Evolutionary conservation across 2,113 vertebrate species (phyloP).

Genomic region (Hylia prasina): DNA sequence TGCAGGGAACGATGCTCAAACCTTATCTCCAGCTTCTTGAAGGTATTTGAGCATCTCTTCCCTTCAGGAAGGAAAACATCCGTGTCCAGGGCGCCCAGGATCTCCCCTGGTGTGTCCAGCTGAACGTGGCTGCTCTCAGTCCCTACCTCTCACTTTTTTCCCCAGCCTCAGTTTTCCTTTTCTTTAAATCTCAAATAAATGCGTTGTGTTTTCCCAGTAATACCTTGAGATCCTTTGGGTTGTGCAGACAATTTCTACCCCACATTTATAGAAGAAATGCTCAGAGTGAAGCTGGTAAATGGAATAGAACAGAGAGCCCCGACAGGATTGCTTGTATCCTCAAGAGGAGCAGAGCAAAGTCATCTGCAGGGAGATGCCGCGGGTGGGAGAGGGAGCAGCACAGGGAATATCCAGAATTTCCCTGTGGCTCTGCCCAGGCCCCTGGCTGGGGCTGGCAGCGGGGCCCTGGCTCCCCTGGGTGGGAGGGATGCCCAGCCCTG

Average conservation of each 20-base stretch:
- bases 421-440: accelerated
- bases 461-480: not conserved
- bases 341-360: not conserved
- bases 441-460: accelerated
- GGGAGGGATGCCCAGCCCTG: not conserved
- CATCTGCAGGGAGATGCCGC: not conserved
- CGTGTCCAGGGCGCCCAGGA: accelerated
- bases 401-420: not conserved
- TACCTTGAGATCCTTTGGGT: not conserved
- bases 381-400: not conserved
- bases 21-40: accelerated
- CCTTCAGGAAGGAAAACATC: not conserved
- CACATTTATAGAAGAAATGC: not conserved
- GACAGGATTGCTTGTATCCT: not conserved
- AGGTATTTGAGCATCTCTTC: not conserved
- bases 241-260: not conserved
- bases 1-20: accelerated
- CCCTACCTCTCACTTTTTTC: too few species aligned
- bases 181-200: not conserved
- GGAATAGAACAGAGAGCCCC: not conserved
- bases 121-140: accelerated
- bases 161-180: not conserved
- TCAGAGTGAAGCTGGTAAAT: not conserved
- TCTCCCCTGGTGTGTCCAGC: accelerated
- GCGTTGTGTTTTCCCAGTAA: not conserved